phyloP scores from a whole-genome alignment of 2,888 invertebrate species.

The Lithophane socia region DNA sequence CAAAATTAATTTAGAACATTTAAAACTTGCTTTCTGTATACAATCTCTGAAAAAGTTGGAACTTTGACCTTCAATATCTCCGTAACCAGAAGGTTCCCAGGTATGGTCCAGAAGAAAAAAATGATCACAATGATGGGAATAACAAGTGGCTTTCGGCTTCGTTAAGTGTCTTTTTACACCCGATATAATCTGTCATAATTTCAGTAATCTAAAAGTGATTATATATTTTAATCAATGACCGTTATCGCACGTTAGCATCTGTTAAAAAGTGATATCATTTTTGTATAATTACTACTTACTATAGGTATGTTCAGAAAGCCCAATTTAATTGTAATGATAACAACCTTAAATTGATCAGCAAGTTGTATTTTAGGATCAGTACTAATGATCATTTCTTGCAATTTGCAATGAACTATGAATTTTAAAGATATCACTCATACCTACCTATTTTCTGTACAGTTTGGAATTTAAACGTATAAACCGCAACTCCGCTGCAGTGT shows the following conservation, averaged over 20 bases:
- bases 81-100: too few species aligned
- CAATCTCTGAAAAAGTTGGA: too few species aligned
- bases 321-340: background rate
- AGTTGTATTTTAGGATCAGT: background rate
- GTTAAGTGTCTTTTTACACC: too few species aligned
- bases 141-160: too few species aligned
- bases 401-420: constrained; percentile 2
- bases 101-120: too few species aligned
- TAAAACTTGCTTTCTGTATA: too few species aligned
- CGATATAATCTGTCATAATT: constrained; percentile 9
- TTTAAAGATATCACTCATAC: background rate
- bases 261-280: background rate
- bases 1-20: too few species aligned
- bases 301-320: background rate
- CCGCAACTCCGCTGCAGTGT: background rate
- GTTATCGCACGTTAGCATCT: background rate
- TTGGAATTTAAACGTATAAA: constrained; percentile 5
- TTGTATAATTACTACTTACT: background rate
- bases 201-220: background rate
- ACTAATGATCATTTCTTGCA: background rate
- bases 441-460: background rate
- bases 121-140: too few species aligned
- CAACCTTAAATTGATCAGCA: background rate
- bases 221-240: background rate
- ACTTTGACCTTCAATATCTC: too few species aligned